A percentile compares a stretch with the other conserved stretches of the same genome.
Conservation (phyloP, 2,797 vertebrate species). For the Odontamblyopus lacepedii region DNA sequence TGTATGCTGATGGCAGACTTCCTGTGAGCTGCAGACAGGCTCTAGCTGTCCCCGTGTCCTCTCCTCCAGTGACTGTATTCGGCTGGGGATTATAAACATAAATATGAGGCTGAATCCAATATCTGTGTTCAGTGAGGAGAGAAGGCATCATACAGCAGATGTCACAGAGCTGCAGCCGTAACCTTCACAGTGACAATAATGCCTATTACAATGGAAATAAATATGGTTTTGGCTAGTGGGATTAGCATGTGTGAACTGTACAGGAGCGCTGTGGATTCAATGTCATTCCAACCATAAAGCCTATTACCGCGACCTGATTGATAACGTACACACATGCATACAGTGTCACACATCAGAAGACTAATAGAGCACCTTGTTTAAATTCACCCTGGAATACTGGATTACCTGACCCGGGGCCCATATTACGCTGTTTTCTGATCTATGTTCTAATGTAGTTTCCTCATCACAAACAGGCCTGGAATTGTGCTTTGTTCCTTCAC, state of each 20-base stretch:
- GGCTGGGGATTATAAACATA: constrained; percentile 67
- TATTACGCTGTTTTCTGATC: too few relatives aligned
- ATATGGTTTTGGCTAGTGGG: constrained; percentile 32
- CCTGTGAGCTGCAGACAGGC: constrained; percentile 36
- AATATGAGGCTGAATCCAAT: constrained; percentile 68
- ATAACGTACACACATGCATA: constrained; percentile 43
- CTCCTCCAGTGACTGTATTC: constrained; percentile 56
- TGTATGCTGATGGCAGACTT: constrained; percentile 1
- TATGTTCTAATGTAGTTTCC: too few relatives aligned
- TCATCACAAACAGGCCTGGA: too few relatives aligned
- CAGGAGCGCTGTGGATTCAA: constrained; percentile 31
- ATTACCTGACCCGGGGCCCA: not conserved
- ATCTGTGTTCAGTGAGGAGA: constrained; percentile 60
- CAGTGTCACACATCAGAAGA: constrained; percentile 19
- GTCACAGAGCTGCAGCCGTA: constrained; percentile 57
- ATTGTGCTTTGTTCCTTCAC: too few relatives aligned
- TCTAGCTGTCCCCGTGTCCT: constrained; percentile 32
- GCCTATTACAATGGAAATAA: constrained; percentile 67
- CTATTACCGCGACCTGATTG: constrained; percentile 35
- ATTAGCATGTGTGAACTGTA: constrained; percentile 54
- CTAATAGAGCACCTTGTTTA: not conserved
- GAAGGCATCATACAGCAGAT: constrained; percentile 60
- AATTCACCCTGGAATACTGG: not conserved
- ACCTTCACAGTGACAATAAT: constrained; percentile 74
- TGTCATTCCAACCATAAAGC: constrained; percentile 50